Percentiles rank a stretch among this genome's conserved stretches.
These are phyloP conservation scores for Aix galericulata DNA, from an alignment of 2,113 vertebrate genomes.

Conservation along the genomic window DNA sequence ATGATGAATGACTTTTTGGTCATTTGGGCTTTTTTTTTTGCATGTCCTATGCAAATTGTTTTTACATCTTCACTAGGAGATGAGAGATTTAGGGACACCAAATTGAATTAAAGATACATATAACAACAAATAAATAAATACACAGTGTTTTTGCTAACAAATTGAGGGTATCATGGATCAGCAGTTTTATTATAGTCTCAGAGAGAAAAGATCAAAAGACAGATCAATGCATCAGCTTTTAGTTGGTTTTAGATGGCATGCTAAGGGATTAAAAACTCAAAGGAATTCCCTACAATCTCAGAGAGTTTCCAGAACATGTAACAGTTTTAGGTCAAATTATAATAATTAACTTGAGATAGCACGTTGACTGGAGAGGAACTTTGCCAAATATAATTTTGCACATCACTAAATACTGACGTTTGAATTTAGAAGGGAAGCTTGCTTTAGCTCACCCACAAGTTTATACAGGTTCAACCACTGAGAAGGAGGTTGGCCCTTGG, in stretches of 20 bases:
- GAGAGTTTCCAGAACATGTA: constrained; percentile 48
- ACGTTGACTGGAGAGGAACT: constrained; percentile 32
- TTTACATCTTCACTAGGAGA: neutral
- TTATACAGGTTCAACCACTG: constrained; percentile 42
- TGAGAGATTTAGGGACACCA: neutral
- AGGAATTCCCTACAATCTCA: constrained; percentile 44
- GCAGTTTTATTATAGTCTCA: constrained; percentile 33
- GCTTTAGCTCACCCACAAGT: constrained; percentile 48
- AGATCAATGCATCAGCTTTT: constrained; percentile 47
- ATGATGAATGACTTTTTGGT: neutral
- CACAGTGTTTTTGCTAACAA: constrained; percentile 8
- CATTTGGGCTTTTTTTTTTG: neutral
- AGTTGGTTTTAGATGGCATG: constrained; percentile 16
- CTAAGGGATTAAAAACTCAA: constrained; percentile 61
- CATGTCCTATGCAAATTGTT: neutral
- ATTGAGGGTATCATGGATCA: constrained; percentile 57
- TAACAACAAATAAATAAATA: constrained; percentile 34
- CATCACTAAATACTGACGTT: constrained; percentile 38
- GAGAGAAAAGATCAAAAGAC: constrained; percentile 60
- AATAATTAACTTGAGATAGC: constrained; percentile 57
- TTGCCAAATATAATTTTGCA: constrained; percentile 54
- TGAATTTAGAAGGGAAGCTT: constrained; percentile 43
- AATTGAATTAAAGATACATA: neutral
- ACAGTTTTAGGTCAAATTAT: constrained; percentile 60
- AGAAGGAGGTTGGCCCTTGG: neutral